Evolutionary conservation across 1,140 invertebrate species (phyloP), one percentile per base, ranked within the genome.

Genomic region (Trachelipus rathkii): DNA sequence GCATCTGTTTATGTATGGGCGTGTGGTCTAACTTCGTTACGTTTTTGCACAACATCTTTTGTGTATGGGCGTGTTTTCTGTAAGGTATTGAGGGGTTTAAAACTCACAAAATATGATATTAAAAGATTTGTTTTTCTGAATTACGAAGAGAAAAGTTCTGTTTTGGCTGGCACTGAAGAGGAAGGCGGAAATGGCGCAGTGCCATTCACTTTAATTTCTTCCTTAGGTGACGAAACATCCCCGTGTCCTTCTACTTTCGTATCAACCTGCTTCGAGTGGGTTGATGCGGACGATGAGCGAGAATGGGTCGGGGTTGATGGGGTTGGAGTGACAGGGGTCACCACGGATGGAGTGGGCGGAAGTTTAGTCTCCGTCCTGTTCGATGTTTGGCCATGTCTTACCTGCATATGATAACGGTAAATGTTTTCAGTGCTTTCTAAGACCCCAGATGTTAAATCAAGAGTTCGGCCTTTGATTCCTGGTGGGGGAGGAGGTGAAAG

Each of bases 401-500:
- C 72, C 81, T 82, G 33, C 33, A 33, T 3, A 33, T 33, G 33
- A 3, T 93, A 94, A 33, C 33, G 33, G 33, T 97, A 97, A 79
- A 95, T 94, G 84, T 96, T 94, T 84, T 95, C 93, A 0, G 95
- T 97, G 81, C 92, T 93, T 83, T 95, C 92, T 44, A 98, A 90
- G 11, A 93, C 91, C 77, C 94, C 94, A 88, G 87, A 74, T 15
- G 88, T 87, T 46, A 98, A 88, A 87, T 97, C 95, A 80, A 97
- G 89, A 82, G 92, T 94, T 71, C 95, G 88, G 23, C 96, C 95
- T 82, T 92, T 90, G n/a, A 86, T 93, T 89, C 21, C 89, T 87
- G 44, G 88, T 86, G 66, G 95, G 91, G 79, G 91, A 91, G 91
- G 92, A 93, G 88, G 88, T 9, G 87, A 87, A 82, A 85, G 87